These are phyloP conservation scores for Gryllus longicercus DNA, from an alignment of 2,888 invertebrate species.

Conservation along the genomic window DNA sequence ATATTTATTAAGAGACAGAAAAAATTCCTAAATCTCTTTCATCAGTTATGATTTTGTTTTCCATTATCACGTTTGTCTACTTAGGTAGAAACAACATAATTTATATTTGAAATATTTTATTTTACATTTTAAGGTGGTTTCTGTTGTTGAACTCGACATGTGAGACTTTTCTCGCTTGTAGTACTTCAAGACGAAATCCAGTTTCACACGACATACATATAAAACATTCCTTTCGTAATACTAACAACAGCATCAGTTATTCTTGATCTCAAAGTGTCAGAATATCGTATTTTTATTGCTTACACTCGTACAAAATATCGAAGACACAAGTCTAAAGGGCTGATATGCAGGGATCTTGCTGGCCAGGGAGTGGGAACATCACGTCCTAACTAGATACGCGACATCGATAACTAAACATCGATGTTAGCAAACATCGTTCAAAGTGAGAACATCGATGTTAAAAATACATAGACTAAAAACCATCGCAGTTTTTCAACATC, in stretches of 20 bases:
- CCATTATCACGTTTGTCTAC: too few relatives aligned
- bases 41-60: too few relatives aligned
- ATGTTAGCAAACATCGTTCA: too few relatives aligned
- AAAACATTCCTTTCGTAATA: neutral
- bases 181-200: neutral
- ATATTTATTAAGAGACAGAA: too few relatives aligned
- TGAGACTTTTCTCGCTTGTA: neutral
- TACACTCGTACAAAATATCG: conserved; percentile 21
- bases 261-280: neutral
- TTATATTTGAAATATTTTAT: too few relatives aligned
- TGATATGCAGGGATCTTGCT: neutral
- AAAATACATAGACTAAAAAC: too few relatives aligned
- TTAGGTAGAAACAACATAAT: too few relatives aligned
- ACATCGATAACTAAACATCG: too few relatives aligned
- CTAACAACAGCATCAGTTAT: neutral
- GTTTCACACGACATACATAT: neutral
- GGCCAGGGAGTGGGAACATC: neutral
- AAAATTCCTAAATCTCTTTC: too few relatives aligned
- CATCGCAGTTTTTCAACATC: too few relatives aligned
- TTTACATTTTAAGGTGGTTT: too few relatives aligned
- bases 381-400: neutral
- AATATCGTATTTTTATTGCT: neutral
- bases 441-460: too few relatives aligned
- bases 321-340: neutral
- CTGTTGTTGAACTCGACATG: neutral